Base-by-base conservation (phyloP, 1,140 invertebrate genomes). In the Mylabris phalerata region DNA sequence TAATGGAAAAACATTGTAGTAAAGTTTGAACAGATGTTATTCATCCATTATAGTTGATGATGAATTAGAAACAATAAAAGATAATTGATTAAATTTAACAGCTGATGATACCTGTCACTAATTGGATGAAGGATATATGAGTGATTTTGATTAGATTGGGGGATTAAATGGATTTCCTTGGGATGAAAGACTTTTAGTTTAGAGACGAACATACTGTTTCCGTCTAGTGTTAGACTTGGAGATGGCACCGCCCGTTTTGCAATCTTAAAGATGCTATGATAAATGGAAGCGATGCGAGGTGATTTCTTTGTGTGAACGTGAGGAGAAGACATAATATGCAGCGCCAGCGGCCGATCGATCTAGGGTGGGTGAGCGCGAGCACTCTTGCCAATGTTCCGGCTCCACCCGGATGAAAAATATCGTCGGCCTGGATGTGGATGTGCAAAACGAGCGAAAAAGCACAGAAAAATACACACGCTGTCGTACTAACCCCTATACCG, bases 371-470 rank as follows among this genome's bases (percentile, higher is more conserved):
- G 51, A 45, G 9, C 61, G 54, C 57, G 64, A 48, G 54, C 54
- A 44, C 41, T 42, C 41, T 42, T 42, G 9, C 11, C 41, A 59
- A 59, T 52, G 50, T 64, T 66, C 65, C 67, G 67, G 63, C 68
- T 67, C 66, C 67, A 67, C 69, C 69, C 66, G 69, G 64, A 69
- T 69, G 66, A 68, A 67, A 66, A 67, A 68, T 65, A 68, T 60
- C 63, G 63, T 50, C 66, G 66, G 59, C 66, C 63, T 63, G 67
- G 65, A 63, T 64, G 51, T 65, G 63, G 59, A 61, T 64, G 64
- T 66, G 60, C 57, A 65, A 63, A 66, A 65, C 56, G 67, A 60
- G 60, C 55, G 64, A 67, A 70, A 67, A 69, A 65, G 67, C 55
- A 63, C 60, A 27, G 42, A 68, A 67, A 69, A 67, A 61, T 67